A percentile compares a stretch with the other conserved stretches of the same genome.
phyloP scores from a whole-genome alignment of 1,140 invertebrate species.

The Drosophila subobscura region DNA sequence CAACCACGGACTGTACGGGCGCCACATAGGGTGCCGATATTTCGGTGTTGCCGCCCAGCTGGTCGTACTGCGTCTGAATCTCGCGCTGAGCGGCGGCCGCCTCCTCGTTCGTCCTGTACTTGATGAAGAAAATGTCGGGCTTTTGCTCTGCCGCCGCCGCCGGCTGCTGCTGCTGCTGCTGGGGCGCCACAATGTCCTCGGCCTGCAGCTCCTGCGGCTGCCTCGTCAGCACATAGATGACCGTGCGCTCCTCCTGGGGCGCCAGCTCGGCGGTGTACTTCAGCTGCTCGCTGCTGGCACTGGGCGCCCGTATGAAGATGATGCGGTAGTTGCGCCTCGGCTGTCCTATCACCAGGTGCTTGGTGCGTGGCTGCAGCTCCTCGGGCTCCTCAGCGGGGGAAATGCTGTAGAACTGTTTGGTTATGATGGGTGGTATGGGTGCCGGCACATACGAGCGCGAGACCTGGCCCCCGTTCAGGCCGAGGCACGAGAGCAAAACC shows the following conservation, averaged over 20 bases:
- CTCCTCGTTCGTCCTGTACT: slow-evolving; percentile 88
- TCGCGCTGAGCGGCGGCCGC: slow-evolving; percentile 70
- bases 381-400: slow-evolving; percentile 75
- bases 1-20: slow-evolving; percentile 65
- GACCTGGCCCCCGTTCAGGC: slow-evolving; percentile 9
- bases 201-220: slow-evolving; percentile 81
- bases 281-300: slow-evolving; percentile 86
- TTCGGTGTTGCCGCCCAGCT: slow-evolving; percentile 69
- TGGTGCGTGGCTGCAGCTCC: slow-evolving; percentile 44
- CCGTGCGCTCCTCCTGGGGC: slow-evolving; percentile 91
- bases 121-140: slow-evolving; percentile 90
- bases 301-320: slow-evolving; percentile 92
- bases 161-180: slow-evolving; percentile 79
- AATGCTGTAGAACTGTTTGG: slow-evolving; percentile 74
- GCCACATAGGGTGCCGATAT: slow-evolving; percentile 58
- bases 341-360: slow-evolving; percentile 81
- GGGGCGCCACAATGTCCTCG: slow-evolving; percentile 79
- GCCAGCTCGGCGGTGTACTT: slow-evolving; percentile 86
- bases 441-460: slow-evolving; percentile 65
- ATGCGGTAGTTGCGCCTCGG: slow-evolving; percentile 92
- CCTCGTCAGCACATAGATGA: slow-evolving; percentile 92
- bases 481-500: not conserved
- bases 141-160: slow-evolving; percentile 85
- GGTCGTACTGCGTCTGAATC: slow-evolving; percentile 77
- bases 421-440: slow-evolving; percentile 54